phyloP scores from a whole-genome alignment of 2,888 invertebrate genomes.

The Heliconius ismenius region DNA sequence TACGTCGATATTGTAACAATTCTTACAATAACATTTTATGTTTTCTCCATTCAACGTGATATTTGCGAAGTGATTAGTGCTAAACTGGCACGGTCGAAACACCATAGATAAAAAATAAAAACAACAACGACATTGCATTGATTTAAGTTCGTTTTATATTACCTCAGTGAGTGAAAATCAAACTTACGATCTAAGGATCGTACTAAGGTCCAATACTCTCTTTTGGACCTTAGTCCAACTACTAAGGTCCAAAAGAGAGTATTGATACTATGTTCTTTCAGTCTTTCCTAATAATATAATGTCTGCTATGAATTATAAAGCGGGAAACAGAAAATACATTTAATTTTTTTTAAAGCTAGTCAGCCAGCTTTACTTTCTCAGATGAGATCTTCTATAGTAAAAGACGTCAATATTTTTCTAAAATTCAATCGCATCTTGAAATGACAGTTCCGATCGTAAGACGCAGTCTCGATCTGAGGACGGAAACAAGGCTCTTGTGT shows the following conservation, averaged over 20 bases:
- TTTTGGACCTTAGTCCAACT: too few relatives aligned
- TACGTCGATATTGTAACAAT: too few relatives aligned
- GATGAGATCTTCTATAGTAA: conserved; percentile 16
- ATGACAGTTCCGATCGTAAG: conserved; percentile 40
- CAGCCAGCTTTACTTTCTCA: neutral
- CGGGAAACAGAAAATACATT: neutral
- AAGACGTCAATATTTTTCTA: conserved; percentile 43
- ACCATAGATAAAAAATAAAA: too few relatives aligned
- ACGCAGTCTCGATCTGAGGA: conserved; percentile 40
- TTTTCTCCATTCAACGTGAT: too few relatives aligned
- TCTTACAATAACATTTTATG: too few relatives aligned
- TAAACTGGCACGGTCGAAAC: too few relatives aligned
- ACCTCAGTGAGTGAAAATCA: neutral
- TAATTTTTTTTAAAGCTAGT: neutral
- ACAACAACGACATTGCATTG: neutral
- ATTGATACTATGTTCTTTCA: too few relatives aligned
- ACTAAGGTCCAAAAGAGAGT: too few relatives aligned
- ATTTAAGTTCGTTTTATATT: neutral
- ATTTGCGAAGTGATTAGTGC: too few relatives aligned
- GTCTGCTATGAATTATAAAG: neutral
- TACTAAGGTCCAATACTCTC: too few relatives aligned
- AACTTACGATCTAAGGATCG: too few relatives aligned
- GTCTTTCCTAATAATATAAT: neutral
- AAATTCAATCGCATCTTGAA: conserved; percentile 44
- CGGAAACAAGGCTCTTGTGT: conserved; percentile 42